phyloP scores from a whole-genome alignment of 2,113 vertebrate genomes.

The Larimichthys crocea region DNA sequence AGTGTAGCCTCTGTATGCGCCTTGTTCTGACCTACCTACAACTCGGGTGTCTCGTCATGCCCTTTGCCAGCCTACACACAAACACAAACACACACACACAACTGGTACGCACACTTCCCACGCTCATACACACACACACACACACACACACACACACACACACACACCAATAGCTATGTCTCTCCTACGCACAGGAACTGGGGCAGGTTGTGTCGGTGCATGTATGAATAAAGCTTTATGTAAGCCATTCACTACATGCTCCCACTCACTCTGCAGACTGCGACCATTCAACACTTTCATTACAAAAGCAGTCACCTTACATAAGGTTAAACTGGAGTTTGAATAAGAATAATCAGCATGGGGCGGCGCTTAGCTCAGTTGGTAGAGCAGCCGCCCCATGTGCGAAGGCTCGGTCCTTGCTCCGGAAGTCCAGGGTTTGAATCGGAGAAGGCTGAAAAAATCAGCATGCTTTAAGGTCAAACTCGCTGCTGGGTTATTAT shows the following conservation, averaged over 20 bases:
- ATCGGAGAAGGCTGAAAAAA: neutral
- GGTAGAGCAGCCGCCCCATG: too few relatives aligned
- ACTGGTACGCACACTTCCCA: constrained; percentile 40
- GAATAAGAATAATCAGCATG: neutral
- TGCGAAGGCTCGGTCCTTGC: too few relatives aligned
- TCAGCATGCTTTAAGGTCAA: constrained; percentile 15
- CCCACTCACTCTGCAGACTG: constrained; percentile 55
- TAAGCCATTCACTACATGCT: constrained; percentile 68
- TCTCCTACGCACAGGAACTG: constrained; percentile 74
- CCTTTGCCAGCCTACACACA: constrained; percentile 53
- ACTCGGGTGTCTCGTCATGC: constrained; percentile 61
- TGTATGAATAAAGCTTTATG: constrained; percentile 74
- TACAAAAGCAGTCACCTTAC: constrained; percentile 46
- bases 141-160: constrained; percentile 29
- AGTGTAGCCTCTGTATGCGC: constrained; percentile 26
- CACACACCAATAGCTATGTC: constrained; percentile 57
- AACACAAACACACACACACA: constrained; percentile 14
- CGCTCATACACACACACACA: constrained; percentile 16
- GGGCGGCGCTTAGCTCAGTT: too few relatives aligned
- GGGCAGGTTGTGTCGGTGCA: constrained; percentile 59
- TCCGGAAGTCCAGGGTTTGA: too few relatives aligned
- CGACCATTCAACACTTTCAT: constrained; percentile 55
- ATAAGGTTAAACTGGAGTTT: constrained; percentile 18
- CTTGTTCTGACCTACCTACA: constrained; percentile 55
- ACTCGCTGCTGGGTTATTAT: neutral